Evolutionary conservation across 2,888 invertebrate genomes (phyloP).

Genomic region (Mythimna loreyi): DNA sequence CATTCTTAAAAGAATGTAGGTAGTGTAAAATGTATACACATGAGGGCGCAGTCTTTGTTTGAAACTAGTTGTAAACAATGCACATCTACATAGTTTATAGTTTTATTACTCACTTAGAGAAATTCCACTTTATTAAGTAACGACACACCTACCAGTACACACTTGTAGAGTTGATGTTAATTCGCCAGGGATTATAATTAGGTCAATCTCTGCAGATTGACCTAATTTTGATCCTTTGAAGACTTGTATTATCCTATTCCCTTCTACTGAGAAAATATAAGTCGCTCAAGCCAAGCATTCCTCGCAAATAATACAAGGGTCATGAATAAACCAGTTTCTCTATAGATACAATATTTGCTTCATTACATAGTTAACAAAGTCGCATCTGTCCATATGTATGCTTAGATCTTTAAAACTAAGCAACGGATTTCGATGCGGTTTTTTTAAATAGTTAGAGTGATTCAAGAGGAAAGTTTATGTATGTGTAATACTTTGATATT

Average conservation of each 20-base stretch:
- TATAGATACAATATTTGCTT: not conserved
- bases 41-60: not conserved
- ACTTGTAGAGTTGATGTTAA: slow-evolving; percentile 12
- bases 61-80: not conserved
- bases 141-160: not conserved
- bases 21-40: not conserved
- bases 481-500: too few relatives aligned
- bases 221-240: too few relatives aligned
- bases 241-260: too few relatives aligned
- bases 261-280: slow-evolving; percentile 1
- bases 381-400: too few relatives aligned
- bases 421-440: too few relatives aligned
- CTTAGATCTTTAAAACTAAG: too few relatives aligned
- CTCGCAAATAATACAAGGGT: slow-evolving; percentile 22
- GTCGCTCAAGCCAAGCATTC: slow-evolving; percentile 15
- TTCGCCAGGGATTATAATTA: slow-evolving; percentile 24
- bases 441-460: too few relatives aligned
- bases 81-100: not conserved
- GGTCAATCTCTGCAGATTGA: slow-evolving; percentile 10
- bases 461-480: too few relatives aligned
- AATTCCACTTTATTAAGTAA: slow-evolving; percentile 12
- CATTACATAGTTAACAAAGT: slow-evolving; percentile 1
- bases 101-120: not conserved
- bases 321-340: slow-evolving; percentile 9
- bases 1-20: not conserved